Base-by-base conservation (phyloP, 2,113 vertebrate genomes). In the Romanogobio albipinnatus region DNA sequence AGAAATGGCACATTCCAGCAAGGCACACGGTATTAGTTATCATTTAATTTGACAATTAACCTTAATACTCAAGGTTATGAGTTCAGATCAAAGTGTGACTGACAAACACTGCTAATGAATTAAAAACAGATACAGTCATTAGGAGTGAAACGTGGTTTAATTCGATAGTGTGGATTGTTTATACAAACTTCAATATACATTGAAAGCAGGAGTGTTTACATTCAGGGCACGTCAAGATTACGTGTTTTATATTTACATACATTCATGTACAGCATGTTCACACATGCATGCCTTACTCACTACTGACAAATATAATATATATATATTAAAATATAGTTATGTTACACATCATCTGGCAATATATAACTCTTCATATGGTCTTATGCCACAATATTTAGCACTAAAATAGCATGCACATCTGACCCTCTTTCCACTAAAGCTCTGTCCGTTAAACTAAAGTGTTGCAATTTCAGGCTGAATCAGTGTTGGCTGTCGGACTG, bases 71-170 rank as follows among this genome's bases (percentile, higher is more conserved):
- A 68, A 70, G 33, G 9, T 36, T 70, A 70, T 17, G 33, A 9
- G 66, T 0, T 39, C 3, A 9, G 14, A 29, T 29, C 29, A 29
- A 15, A 15, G 4, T 51, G 51, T 53, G 64, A 39, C 66, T 43
- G 10, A 70, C 36, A 11, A 76, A 76, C 15, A 29, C 0, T 8
- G 53, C 24, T 4, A 53, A 33, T 10, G 17, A 2, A n/a, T 5
- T 62, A 11, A 13, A 80, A 76, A 33, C 14, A 53, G 29, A 47
- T 17, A 61, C 39, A 80, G n/a, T 62, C 36, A 47, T 56, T 5
- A 47, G 5, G 39, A 9, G 14, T 47, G 59, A 64, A 64, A 47
- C 29, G n/a, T 64, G 77, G 15, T 80, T 80, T 80, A 80, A 80
- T 80, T 76, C 22, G 15, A 43, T 15, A 17, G 36, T 4, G 9